Evolutionary conservation across 2,888 invertebrate genomes (phyloP).

Genomic region (Carcina quercana): DNA sequence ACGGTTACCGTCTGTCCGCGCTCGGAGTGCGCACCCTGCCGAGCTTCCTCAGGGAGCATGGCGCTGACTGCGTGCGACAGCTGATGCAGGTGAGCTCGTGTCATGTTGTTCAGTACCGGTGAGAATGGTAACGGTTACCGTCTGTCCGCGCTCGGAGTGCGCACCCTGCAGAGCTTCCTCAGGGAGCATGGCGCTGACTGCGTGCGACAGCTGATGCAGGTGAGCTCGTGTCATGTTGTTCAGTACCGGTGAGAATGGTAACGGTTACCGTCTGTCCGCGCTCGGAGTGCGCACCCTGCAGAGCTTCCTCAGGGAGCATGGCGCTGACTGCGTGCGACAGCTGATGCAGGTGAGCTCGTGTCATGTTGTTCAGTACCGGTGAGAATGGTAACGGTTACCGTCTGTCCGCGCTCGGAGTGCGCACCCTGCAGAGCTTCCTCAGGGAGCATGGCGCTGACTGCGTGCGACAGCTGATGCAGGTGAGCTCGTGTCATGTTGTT

Average conservation of each 20-base stretch:
- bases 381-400: slow-evolving; percentile 73
- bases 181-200: slow-evolving; percentile 79
- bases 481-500: slow-evolving; percentile 53
- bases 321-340: slow-evolving; percentile 78
- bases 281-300: slow-evolving; percentile 77
- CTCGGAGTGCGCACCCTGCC: slow-evolving; percentile 77
- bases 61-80: slow-evolving; percentile 78
- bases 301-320: slow-evolving; percentile 77
- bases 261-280: slow-evolving; percentile 74
- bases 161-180: slow-evolving; percentile 76
- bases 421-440: slow-evolving; percentile 76
- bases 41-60: slow-evolving; percentile 77
- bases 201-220: slow-evolving; percentile 80
- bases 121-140: slow-evolving; percentile 73
- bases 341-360: slow-evolving; percentile 75
- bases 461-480: slow-evolving; percentile 80
- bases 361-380: slow-evolving; percentile 49
- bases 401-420: slow-evolving; percentile 75
- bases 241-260: slow-evolving; percentile 58
- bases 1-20: slow-evolving; percentile 74
- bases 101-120: slow-evolving; percentile 49
- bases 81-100: slow-evolving; percentile 75
- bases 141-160: slow-evolving; percentile 75
- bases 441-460: slow-evolving; percentile 79
- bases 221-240: slow-evolving; percentile 53